Evolutionary conservation across 2,797 vertebrate species (phyloP), one percentile per base, ranked within the genome.

Genomic region (Gallirallus australis): DNA sequence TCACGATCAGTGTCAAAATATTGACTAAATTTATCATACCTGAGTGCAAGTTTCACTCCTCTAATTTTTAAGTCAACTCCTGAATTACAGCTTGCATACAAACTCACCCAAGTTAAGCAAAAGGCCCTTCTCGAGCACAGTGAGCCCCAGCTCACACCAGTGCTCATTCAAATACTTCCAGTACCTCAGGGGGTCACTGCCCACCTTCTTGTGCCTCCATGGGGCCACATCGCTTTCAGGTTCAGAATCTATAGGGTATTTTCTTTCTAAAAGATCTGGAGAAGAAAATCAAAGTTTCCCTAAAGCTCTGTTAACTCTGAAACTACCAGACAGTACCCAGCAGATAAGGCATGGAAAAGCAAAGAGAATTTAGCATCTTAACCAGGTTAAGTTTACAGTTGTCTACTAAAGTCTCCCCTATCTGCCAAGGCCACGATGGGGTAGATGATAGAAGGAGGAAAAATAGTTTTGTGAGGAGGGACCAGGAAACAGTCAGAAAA

Each of bases 51-150:
- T 33, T 78, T 79, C 30, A 86, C 19, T 68, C 48, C 27, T 77
- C 27, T 42, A 42, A 54, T 64, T 85, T 85, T 80, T 21, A 90
- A 82, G 68, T n/a, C 39, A 6, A 25, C 70, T 82, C 77, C 76
- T 60, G 52, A 69, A 61, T 15, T 52, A 31, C 24, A 61, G 24
- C 30, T 40, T 59, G 47, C 68, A 56, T 30, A 42, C 12, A 75
- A 89, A 71, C 24, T 30, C 30, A 65, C 40, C 21, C 14, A 39
- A 21, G 30, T 19, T 3, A 12, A 59, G 50, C 15, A 77, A 50
- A 86, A 79, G 56, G 60, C 28, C 35, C 23, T 68, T 65, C 70
- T 39, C 33, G 50, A 77, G 56, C 12, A 33, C 8, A 65, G 25
- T 1, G n/a, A 75, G 70, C 8, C n/a, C 14, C 60, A 70, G 31